Evolutionary conservation across 2,113 vertebrate genomes (phyloP).

Genomic region (Jacana jacana): DNA sequence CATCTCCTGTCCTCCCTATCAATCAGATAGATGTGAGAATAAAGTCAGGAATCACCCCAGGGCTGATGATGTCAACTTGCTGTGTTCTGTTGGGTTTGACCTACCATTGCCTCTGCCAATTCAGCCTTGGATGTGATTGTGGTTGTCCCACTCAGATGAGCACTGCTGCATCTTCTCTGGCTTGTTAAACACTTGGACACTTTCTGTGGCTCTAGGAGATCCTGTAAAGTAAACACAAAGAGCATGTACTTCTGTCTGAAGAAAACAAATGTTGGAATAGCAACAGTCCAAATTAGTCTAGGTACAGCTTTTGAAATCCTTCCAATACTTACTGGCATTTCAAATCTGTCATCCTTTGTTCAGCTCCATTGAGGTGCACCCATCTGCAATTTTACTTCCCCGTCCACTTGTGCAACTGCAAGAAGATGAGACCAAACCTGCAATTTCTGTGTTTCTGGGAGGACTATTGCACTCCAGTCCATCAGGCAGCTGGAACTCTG

Average conservation of each 20-base stretch:
- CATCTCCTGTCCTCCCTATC: background rate
- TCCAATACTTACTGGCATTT: background rate
- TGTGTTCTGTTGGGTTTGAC: background rate
- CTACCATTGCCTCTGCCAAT: background rate
- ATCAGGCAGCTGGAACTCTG: background rate
- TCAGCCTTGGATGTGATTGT: background rate
- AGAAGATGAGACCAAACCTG: background rate
- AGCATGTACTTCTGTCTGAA: background rate
- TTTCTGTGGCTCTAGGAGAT: background rate
- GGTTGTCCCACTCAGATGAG: background rate
- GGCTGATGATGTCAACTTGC: background rate
- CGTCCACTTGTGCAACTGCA: background rate
- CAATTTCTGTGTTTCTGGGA: background rate
- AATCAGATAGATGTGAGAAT: background rate
- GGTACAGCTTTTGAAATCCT: background rate
- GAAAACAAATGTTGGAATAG: background rate
- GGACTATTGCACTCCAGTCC: background rate
- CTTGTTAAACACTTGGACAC: background rate
- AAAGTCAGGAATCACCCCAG: background rate
- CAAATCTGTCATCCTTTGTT: background rate
- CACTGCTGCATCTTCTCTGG: background rate
- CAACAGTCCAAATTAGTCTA: background rate
- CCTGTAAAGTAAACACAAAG: background rate
- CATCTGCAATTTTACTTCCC: accelerated
- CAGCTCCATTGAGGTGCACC: background rate